phyloP scores from a whole-genome alignment of 2,888 invertebrate species.

The Drosophila trichaetosa region DNA sequence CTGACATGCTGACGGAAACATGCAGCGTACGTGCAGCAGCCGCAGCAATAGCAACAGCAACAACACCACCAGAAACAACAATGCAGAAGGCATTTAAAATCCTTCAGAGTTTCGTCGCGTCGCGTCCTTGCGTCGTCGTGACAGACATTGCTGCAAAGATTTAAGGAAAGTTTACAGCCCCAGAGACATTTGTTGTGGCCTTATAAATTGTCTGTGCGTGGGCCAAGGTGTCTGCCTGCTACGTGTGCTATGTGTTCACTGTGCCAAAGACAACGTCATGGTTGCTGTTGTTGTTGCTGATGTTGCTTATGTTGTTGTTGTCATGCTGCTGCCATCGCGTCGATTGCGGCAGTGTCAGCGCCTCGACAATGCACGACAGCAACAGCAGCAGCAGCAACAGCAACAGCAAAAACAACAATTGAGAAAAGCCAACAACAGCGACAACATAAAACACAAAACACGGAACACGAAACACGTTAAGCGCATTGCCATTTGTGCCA shows the following conservation, averaged over 20 bases:
- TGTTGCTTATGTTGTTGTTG: constrained; percentile 18
- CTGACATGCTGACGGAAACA: constrained; percentile 79
- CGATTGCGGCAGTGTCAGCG: constrained; percentile 73
- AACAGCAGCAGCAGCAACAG: constrained; percentile 30
- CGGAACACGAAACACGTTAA: constrained; percentile 75
- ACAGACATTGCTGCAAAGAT: constrained; percentile 71
- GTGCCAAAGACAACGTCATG: constrained; percentile 48
- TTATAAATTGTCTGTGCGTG: constrained; percentile 79
- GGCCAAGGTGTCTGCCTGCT: constrained; percentile 70
- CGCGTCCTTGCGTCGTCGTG: constrained; percentile 52
- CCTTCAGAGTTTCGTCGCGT: constrained; percentile 65
- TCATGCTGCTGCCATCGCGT: constrained; percentile 47
- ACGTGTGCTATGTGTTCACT: constrained; percentile 17
- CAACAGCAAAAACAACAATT: constrained; percentile 33
- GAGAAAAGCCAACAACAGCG: constrained; percentile 52
- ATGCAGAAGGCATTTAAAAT: constrained; percentile 62
- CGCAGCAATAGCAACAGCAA: constrained; percentile 24
- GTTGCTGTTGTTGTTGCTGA: constrained; percentile 19
- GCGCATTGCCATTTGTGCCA: constrained; percentile 79
- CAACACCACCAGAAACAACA: constrained; percentile 36
- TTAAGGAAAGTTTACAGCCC: constrained; percentile 77
- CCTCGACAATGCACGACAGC: constrained; percentile 59
- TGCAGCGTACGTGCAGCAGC: constrained; percentile 63
- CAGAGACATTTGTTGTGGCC: constrained; percentile 82
- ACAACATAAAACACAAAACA: constrained; percentile 68